Base-by-base conservation (phyloP, 2,113 vertebrate genomes). In the Archilochus colubris region DNA sequence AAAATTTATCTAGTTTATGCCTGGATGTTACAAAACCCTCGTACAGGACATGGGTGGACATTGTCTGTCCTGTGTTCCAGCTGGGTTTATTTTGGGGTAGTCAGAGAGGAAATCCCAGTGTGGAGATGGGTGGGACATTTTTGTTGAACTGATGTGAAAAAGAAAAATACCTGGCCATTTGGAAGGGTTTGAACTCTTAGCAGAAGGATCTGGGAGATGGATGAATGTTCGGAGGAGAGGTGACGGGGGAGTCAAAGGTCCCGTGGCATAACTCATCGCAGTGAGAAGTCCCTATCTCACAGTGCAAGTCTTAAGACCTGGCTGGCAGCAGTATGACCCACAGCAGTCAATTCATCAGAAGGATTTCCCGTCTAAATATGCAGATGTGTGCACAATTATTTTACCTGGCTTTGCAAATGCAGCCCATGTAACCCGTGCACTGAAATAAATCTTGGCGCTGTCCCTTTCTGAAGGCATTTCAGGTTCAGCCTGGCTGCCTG, bases 291-390 rank as follows among this genome's bases (percentile, higher is more conserved):
- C 58, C 64, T 67, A 5, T 90, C 82, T 91, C 57, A n/a, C 82
- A 75, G 80, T 82, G 86, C 95, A 95, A 95, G 88, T 88, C 31
- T 10, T 10, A 1, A 66, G 81, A 63, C 9, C 81, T 73, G 84
- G 30, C 74, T 69, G 89, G 94, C 87, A 92, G 80, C 82, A 54
- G 86, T 6, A 0, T 75, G 91, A 79, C 79, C 88, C 4, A 1
- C 54, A 51, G 61, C 94, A 88, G 85, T 61, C 82, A 86, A 90
- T 86, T 78, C 73, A 86, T 88, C 86, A 86, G 82, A 38, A 90
- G 95, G 91, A 93, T 95, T 95, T 97, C 96, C 95, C 2, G 61
- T 91, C 93, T 64, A 76, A 94, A 86, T 96, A 94, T 95, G 95
- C 95, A 95, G 85, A 93, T 94, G 94, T 62, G 62, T 12, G 64